These are phyloP conservation scores for Xenopus borealis DNA, from an alignment of 2,113 vertebrate species.

Conservation along the genomic window DNA sequence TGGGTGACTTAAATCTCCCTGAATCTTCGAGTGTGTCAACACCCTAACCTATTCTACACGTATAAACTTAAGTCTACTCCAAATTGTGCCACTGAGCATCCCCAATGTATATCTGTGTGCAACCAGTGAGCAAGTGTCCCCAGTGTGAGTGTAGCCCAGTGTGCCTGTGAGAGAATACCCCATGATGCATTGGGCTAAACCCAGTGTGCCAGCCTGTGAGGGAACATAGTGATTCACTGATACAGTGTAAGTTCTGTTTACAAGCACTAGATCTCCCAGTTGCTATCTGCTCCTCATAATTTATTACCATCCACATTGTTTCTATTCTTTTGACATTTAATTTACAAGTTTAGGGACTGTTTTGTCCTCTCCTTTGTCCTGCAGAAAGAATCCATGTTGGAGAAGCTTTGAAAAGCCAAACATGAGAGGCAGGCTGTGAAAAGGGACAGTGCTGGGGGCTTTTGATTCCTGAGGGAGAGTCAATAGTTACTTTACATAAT, in stretches of 20 bases:
- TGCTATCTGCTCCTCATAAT: constrained; percentile 63
- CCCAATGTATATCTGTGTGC: no score
- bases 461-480: constrained; percentile 70
- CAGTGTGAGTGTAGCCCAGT: no score
- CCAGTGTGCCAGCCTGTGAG: background rate
- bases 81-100: no score
- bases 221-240: background rate
- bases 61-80: no score
- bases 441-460: constrained; percentile 63
- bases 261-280: constrained; percentile 35
- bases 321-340: constrained; percentile 72
- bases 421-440: constrained; percentile 69
- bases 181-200: background rate
- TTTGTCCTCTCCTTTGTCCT: constrained; percentile 67
- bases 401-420: constrained; percentile 74
- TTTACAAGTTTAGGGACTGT: constrained; percentile 72
- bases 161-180: no score
- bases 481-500: constrained; percentile 80
- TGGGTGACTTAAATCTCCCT: no score
- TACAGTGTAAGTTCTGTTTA: constrained; percentile 21
- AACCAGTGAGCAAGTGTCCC: no score
- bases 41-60: no score
- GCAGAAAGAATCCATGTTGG: constrained; percentile 70
- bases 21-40: no score
- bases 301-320: constrained; percentile 75